A percentile compares a stretch with the other conserved stretches of the same genome.
These are phyloP conservation scores for Psittacula cyanocephala DNA, from an alignment of 2,113 vertebrate genomes.

Conservation along the genomic window DNA sequence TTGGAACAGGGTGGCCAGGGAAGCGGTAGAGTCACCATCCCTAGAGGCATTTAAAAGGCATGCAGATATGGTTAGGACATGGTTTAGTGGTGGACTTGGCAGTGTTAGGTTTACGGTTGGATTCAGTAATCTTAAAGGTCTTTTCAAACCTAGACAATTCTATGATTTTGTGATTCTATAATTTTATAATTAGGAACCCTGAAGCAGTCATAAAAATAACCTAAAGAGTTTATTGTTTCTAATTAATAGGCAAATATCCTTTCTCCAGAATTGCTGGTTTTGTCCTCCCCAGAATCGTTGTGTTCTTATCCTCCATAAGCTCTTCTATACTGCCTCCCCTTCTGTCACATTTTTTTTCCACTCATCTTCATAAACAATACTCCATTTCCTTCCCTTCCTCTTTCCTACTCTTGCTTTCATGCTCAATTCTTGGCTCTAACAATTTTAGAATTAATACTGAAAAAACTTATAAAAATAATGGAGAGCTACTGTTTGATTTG, in stretches of 20 bases:
- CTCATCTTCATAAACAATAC: not conserved
- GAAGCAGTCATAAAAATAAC: not conserved
- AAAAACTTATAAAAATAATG: not conserved
- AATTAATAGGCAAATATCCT: not conserved
- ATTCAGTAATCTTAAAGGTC: not conserved
- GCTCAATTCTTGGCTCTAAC: not conserved
- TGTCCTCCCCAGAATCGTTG: rapidly evolving
- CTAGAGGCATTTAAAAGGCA: not conserved
- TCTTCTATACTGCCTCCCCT: not conserved
- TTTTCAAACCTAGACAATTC: not conserved
- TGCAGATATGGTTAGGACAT: not conserved
- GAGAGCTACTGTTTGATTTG: not conserved
- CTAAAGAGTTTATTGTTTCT: not conserved
- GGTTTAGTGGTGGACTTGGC: not conserved
- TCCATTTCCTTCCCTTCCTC: not conserved
- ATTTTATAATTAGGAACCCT: not conserved
- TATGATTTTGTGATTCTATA: not conserved
- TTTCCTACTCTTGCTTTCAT: not conserved
- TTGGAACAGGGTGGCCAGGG: not conserved
- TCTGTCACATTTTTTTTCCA: not conserved
- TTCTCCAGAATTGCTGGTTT: not conserved
- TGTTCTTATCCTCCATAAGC: not conserved
- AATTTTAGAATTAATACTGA: not conserved
- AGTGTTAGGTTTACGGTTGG: not conserved
- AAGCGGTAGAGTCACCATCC: not conserved